Conservation (phyloP, 2,797 vertebrate genomes). For the Xiphorhynchus erythropygius region DNA sequence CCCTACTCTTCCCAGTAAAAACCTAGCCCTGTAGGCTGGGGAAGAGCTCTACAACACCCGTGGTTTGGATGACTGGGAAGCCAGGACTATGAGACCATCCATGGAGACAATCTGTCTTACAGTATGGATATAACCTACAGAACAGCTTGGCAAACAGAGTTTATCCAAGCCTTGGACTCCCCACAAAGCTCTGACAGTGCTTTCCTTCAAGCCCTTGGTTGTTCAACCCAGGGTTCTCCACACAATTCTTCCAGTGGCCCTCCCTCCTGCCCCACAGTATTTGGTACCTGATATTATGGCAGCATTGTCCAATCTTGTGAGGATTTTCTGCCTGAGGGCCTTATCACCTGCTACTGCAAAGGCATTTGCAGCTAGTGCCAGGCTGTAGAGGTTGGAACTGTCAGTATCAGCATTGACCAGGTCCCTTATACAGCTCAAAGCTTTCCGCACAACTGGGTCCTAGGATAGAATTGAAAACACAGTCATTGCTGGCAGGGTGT, state of each 20-base stretch:
- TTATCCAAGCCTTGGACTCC: neutral
- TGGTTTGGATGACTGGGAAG: neutral
- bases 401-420: neutral
- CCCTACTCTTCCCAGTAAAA: neutral
- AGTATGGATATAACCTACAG: neutral
- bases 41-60: neutral
- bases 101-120: neutral
- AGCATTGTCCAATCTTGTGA: constrained; percentile 46
- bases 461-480: constrained; percentile 15
- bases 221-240: neutral
- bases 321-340: constrained; percentile 34
- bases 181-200: neutral
- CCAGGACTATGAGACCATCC: neutral
- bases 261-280: neutral
- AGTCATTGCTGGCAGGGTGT: neutral
- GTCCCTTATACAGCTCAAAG: constrained; percentile 57
- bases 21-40: neutral
- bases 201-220: neutral
- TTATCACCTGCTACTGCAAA: constrained; percentile 65
- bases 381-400: constrained; percentile 51
- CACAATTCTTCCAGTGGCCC: neutral
- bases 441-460: constrained; percentile 60
- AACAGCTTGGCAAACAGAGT: neutral
- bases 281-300: constrained; percentile 60
- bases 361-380: constrained; percentile 56